These are phyloP conservation scores for Himalopsyche anomala DNA, from an alignment of 2,888 invertebrate genomes.

Conservation along the genomic window DNA sequence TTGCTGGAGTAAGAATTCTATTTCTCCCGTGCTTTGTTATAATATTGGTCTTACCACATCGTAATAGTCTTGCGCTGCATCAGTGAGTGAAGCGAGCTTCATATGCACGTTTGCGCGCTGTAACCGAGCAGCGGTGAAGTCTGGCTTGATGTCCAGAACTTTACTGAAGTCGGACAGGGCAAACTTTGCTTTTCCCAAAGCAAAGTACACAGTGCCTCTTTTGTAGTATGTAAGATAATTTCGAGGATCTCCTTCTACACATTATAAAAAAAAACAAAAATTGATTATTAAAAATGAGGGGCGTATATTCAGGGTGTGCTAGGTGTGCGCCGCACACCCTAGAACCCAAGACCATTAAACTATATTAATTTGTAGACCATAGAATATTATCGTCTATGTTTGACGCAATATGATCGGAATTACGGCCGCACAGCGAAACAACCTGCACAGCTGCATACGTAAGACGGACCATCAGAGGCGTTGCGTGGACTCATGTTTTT, in stretches of 20 bases:
- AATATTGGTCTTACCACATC: slow-evolving; percentile 84
- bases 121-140: slow-evolving; percentile 91
- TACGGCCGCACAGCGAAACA: too few relatives aligned
- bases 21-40: background rate
- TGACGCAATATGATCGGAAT: too few relatives aligned
- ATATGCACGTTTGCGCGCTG: slow-evolving; percentile 93
- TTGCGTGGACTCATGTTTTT: too few relatives aligned
- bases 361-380: too few relatives aligned
- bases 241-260: slow-evolving; percentile 92
- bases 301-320: slow-evolving; percentile 67
- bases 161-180: slow-evolving; percentile 95
- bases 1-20: too few relatives aligned
- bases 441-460: too few relatives aligned
- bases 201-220: slow-evolving; percentile 96
- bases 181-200: slow-evolving; percentile 95
- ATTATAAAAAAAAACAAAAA: background rate
- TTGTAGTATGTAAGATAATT: slow-evolving; percentile 98
- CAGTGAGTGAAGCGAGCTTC: slow-evolving; percentile 90
- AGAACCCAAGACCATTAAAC: too few relatives aligned
- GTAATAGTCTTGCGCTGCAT: slow-evolving; percentile 89
- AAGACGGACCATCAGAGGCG: too few relatives aligned
- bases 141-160: slow-evolving; percentile 95
- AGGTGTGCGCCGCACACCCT: slow-evolving; percentile 68
- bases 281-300: slow-evolving; percentile 5
- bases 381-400: too few relatives aligned